Base-by-base conservation (phyloP, 2,797 vertebrate species). In the Acomys russatus region DNA sequence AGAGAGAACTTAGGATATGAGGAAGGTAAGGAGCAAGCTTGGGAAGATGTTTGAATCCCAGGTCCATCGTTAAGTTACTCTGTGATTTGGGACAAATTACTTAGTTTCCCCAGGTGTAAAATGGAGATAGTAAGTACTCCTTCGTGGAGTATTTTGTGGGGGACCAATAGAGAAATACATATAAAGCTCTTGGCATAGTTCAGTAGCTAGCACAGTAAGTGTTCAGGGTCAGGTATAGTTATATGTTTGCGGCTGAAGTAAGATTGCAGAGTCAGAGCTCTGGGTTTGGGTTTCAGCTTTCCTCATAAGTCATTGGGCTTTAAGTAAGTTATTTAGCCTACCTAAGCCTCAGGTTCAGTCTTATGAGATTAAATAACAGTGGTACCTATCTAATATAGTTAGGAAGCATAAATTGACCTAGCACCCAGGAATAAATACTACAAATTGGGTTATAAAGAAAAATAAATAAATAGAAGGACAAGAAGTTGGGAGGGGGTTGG, bases 41-140 rank as follows among this genome's bases (percentile, higher is more conserved):
- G 56, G 35, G 70, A 76, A 92, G 30, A 9, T 30, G 10, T 78
- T 92, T 82, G 73, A 38, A 78, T 91, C 73, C 54, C n/a, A 88
- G 61, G 30, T 85, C 85, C 51, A 73, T 71, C 23, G n/a, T 79
- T 95, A 59, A 44, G n/a, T 92, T 71, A 63, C 33, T 90, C 71
- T 80, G 2, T 87, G 59, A 86, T 84, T 94, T 96, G 4, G 23
- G 54, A 12, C 30, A 94, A 64, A 3, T 91, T 85, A 20, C 59
- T 92, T 87, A 70, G 51, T 90, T 95, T 94, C 9, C 61, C 49
- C 54, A 80, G 18, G n/a, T 92, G 6, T 70, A 89, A 97, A 94
- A 92, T 63, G 44, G 71, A 91, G 7, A 63, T 80, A 92, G 68
- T 96, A 84, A 83, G 23, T 83, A 14, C 35, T 64, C 77, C 44